Conservation (phyloP, 2,797 vertebrate genomes). For the Merluccius polli region DNA sequence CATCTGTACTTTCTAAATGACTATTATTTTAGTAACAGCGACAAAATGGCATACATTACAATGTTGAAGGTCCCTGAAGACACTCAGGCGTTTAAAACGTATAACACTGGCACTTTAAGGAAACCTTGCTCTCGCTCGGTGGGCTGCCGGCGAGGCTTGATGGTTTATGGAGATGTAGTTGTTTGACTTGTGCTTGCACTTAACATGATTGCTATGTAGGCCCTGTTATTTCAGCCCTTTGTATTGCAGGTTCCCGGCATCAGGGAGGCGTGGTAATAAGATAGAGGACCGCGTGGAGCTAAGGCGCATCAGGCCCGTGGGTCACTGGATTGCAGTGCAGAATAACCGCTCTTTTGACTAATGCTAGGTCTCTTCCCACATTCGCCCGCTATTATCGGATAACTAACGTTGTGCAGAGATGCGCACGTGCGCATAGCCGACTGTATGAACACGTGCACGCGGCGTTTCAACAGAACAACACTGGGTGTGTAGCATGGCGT, state of each 20-base stretch:
- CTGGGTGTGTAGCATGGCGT: not conserved
- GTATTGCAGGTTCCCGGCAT: conserved; percentile 25
- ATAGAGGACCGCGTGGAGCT: conserved; percentile 40
- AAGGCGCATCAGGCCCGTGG: conserved; percentile 7
- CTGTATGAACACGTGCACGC: not conserved
- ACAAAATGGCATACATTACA: no score
- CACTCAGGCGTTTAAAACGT: not conserved
- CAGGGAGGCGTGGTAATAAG: conserved; percentile 41
- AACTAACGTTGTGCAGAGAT: not conserved
- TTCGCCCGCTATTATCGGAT: conserved; percentile 48
- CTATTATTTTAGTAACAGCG: no score
- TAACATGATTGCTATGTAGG: conserved; percentile 34
- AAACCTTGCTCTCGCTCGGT: not conserved
- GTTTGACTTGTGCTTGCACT: conserved; percentile 29
- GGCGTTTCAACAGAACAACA: not conserved
- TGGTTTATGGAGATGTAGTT: conserved; percentile 26
- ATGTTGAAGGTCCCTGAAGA: not conserved
- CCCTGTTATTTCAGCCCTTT: conserved; percentile 45
- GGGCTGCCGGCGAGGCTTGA: conserved; percentile 19
- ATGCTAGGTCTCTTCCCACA: conserved; percentile 57
- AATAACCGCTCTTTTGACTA: conserved; percentile 60
- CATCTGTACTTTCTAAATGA: no score
- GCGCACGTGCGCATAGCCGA: no score
- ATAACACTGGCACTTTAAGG: not conserved
- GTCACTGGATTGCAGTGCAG: conserved; percentile 38